Evolutionary conservation across 2,797 vertebrate genomes (phyloP), one percentile per base, ranked within the genome.

Genomic region (Micromesistius poutassou): DNA sequence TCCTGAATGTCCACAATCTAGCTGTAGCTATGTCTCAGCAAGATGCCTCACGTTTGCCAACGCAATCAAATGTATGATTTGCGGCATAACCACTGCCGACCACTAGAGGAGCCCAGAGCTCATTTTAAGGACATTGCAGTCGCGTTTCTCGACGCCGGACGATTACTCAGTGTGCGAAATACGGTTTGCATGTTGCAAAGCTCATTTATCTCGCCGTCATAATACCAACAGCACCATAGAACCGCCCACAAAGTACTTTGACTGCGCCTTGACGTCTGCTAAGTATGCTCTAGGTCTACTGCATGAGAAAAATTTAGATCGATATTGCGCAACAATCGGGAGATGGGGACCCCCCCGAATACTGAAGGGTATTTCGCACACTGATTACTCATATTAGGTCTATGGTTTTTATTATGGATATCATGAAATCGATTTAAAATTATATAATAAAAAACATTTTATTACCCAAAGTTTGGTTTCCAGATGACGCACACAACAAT

Each of bases 61-160:
- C 62, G 28, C 62, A 68, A 68, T 28, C 3, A 68, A 68, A 30
- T 68, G 62, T 3, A 30, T 68, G 62, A 28, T 28, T 6, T 28
- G 3, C n/a, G 12, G 62, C 62, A 68, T 68, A 10, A 66, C 62
- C 25, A 66, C 62, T 28, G 9, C 25, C n/a, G 25, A 12, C 62
- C 62, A 68, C 62, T 28, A 68, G 62, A 68, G 62, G 62, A 22
- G 62, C n/a, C 62, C 25, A 68, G 62, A 68, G 62, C 62, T 28
- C 62, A n/a, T 68, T 25, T 68, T 8, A 12, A 2, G n/a, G n/a
- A n/a, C 2, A 68, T 30, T n/a, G 7, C 4, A 55, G 16, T 55
- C 12, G 22, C 7, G n/a, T 25, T 62, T 25, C 22, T 62, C 5
- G 9, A 62, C n/a, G 55, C n/a, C 6, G 55, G 62, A 28, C 1